These are phyloP conservation scores for Eriocheir sinensis DNA, from an alignment of 1,140 invertebrate species.

Conservation along the genomic window DNA sequence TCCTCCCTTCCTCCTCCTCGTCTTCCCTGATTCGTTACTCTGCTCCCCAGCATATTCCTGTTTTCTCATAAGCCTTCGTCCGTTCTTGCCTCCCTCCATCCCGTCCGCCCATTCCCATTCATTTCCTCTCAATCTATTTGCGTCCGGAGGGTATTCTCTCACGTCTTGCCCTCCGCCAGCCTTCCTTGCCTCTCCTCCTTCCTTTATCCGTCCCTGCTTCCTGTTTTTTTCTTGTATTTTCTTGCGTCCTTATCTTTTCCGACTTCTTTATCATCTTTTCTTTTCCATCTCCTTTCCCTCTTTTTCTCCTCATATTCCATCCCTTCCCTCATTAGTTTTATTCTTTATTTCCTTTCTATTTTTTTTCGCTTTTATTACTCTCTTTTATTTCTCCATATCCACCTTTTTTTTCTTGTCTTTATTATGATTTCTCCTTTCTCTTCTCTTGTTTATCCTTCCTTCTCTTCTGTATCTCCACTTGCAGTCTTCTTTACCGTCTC, in stretches of 20 bases:
- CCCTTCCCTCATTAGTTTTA: no score
- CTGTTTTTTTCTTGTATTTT: neutral
- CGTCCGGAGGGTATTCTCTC: neutral
- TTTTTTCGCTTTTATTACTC: no score
- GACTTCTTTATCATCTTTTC: neutral
- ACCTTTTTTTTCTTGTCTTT: no score
- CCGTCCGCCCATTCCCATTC: neutral
- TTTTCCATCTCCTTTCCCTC: slow-evolving; percentile 2
- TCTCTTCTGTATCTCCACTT: neutral
- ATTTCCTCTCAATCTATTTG: slow-evolving; percentile 17
- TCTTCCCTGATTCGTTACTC: slow-evolving; percentile 15
- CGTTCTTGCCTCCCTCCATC: neutral
- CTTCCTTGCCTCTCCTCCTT: slow-evolving; percentile 1
- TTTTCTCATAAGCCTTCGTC: neutral
- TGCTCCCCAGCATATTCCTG: neutral
- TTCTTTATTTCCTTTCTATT: no score
- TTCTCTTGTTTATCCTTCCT: neutral
- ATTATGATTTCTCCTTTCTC: no score
- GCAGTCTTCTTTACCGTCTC: neutral
- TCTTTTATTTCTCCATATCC: no score
- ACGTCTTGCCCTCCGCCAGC: neutral
- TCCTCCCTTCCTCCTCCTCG: neutral
- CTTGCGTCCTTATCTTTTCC: neutral
- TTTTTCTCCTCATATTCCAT: no score
- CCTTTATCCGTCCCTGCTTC: neutral